Percentiles rank a stretch among this genome's conserved stretches.
Conservation (phyloP, 35 echinoderm and acorn worm species). For the Lytechinus variegatus region DNA sequence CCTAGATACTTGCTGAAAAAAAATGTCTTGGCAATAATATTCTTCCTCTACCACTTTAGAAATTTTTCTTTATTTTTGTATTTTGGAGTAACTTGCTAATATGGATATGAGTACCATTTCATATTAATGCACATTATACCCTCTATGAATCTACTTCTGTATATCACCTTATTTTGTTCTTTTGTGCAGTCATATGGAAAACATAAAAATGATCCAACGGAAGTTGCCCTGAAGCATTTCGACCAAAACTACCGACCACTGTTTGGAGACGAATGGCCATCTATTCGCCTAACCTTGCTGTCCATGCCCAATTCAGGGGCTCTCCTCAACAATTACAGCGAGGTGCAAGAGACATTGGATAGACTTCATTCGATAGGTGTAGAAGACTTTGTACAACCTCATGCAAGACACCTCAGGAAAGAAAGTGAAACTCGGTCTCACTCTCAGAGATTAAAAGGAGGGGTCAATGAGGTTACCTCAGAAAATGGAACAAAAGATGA, state of each 20-base stretch:
- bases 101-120: too few relatives aligned
- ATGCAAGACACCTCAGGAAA: not conserved
- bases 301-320: conserved; percentile 85
- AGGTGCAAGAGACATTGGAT: conserved; percentile 53
- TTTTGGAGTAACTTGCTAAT: too few relatives aligned
- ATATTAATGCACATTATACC: too few relatives aligned
- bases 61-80: too few relatives aligned
- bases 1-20: too few relatives aligned
- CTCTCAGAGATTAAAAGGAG: not conserved
- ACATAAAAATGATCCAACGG: conserved; percentile 67
- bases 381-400: conserved; percentile 69
- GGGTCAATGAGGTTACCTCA: not conserved
- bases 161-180: not conserved
- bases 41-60: too few relatives aligned
- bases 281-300: conserved; percentile 76
- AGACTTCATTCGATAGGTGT: conserved; percentile 68
- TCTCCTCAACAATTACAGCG: conserved; percentile 80
- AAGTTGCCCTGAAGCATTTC: conserved; percentile 79
- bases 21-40: too few relatives aligned
- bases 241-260: conserved; percentile 75
- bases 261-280: conserved; percentile 76
- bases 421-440: conserved; percentile 29
- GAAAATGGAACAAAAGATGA: not conserved
- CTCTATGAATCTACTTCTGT: too few relatives aligned
- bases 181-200: conserved; percentile 46